These are phyloP conservation scores for Podocnemis expansa DNA, from an alignment of 2,113 vertebrate genomes.

Conservation along the genomic window DNA sequence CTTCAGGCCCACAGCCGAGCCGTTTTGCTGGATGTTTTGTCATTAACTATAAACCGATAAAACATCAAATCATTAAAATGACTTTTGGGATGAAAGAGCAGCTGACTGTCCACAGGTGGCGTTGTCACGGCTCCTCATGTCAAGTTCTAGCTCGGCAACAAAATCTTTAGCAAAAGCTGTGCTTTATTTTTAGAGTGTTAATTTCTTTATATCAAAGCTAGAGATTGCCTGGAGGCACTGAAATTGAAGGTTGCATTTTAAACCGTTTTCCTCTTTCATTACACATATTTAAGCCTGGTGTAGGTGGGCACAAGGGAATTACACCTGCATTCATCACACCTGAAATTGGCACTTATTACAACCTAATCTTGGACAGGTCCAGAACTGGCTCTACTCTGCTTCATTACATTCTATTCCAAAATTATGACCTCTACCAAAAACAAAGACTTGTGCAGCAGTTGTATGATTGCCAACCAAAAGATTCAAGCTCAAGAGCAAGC, in stretches of 20 bases:
- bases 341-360: background rate
- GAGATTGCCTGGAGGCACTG: background rate
- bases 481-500: background rate
- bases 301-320: background rate
- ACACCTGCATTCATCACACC: background rate
- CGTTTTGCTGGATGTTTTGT: slow-evolving; percentile 97
- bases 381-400: slow-evolving; percentile 1
- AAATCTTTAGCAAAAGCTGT: background rate
- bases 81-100: background rate
- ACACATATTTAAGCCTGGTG: background rate
- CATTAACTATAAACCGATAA: slow-evolving; percentile 84
- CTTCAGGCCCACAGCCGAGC: slow-evolving; percentile 91
- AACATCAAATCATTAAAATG: background rate
- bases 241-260: background rate
- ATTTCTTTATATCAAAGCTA: background rate
- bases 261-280: accelerated
- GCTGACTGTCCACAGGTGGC: background rate
- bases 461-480: background rate
- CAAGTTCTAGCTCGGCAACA: background rate
- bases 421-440: background rate
- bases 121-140: background rate
- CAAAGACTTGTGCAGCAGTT: background rate
- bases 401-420: background rate
- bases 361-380: background rate
- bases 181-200: background rate